Evolutionary conservation across 2,113 vertebrate species (phyloP).

Genomic region (Clarias magur): DNA sequence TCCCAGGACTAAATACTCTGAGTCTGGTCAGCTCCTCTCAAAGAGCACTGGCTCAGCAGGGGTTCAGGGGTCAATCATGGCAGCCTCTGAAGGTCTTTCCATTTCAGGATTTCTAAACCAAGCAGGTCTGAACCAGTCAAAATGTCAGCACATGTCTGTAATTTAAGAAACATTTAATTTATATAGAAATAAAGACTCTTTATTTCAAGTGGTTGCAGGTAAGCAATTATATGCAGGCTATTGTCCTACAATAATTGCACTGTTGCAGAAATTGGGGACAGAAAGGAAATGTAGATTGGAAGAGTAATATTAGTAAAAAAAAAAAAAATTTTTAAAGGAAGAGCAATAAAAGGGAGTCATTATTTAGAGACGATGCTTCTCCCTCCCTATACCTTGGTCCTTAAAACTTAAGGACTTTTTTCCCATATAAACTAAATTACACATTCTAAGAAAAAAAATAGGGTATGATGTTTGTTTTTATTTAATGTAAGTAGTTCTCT

Average conservation of each 20-base stretch:
- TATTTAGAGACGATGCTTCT: slow-evolving; percentile 32
- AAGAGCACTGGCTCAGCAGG: not conserved
- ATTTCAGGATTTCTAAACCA: not conserved
- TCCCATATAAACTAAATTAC: slow-evolving; percentile 48
- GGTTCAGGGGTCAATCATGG: slow-evolving; percentile 45
- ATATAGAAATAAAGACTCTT: not conserved
- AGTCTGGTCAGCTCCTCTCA: slow-evolving; percentile 15
- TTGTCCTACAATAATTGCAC: slow-evolving; percentile 26
- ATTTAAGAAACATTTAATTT: slow-evolving; percentile 22
- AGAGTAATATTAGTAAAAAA: slow-evolving; percentile 33
- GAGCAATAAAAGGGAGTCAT: not conserved
- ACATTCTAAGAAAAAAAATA: slow-evolving; percentile 54
- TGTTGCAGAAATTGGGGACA: slow-evolving; percentile 23
- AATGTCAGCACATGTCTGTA: slow-evolving; percentile 13
- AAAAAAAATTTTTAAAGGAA: not conserved
- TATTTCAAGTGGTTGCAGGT: slow-evolving; percentile 32
- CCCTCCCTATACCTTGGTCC: slow-evolving; percentile 2
- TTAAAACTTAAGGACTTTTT: slow-evolving; percentile 51
- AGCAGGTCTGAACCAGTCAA: slow-evolving; percentile 42
- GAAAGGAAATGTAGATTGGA: slow-evolving; percentile 4
- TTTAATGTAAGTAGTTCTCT: slow-evolving; percentile 52
- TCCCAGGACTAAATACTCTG: slow-evolving; percentile 30
- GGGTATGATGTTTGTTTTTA: slow-evolving; percentile 46
- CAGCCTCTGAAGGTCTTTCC: slow-evolving; percentile 42
- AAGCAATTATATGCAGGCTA: slow-evolving; percentile 12